These are phyloP conservation scores for Coboldia fuscipes DNA, from an alignment of 1,140 invertebrate genomes.

Conservation along the genomic window DNA sequence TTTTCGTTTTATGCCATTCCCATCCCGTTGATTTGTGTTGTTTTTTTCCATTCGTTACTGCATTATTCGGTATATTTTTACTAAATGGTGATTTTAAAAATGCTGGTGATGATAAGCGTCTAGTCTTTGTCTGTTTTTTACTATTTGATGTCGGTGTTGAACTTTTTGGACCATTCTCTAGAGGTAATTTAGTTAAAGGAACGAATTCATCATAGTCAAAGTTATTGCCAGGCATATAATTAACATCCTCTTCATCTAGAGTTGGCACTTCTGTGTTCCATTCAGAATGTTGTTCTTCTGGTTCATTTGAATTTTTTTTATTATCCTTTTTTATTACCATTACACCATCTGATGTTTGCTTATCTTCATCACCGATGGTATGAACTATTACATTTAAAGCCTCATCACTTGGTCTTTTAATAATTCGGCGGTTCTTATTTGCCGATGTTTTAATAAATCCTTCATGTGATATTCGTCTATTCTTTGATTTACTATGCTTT, in stretches of 20 bases:
- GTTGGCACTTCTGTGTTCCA: conserved; percentile 12
- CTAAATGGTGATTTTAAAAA: conserved; percentile 38
- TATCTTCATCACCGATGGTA: too few relatives aligned
- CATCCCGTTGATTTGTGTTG: conserved; percentile 13
- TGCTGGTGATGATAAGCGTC: conserved; percentile 33
- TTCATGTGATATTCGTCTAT: too few relatives aligned
- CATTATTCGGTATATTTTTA: conserved; percentile 11
- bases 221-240: conserved; percentile 17
- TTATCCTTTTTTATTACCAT: too few relatives aligned
- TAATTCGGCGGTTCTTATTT: too few relatives aligned
- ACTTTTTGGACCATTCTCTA: background rate
- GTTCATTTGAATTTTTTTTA: too few relatives aligned
- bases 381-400: too few relatives aligned
- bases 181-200: too few relatives aligned
- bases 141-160: conserved; percentile 12
- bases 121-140: conserved; percentile 20
- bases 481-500: too few relatives aligned
- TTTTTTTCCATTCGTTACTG: conserved; percentile 11
- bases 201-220: conserved; percentile 17
- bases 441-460: too few relatives aligned
- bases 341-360: too few relatives aligned
- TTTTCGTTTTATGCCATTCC: conserved; percentile 14
- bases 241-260: conserved; percentile 18
- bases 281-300: conserved; percentile 3
- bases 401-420: too few relatives aligned